Evolutionary conservation across 2,113 vertebrate species (phyloP), one percentile per base, ranked within the genome.

Genomic region (Odontophorus gujanensis): DNA sequence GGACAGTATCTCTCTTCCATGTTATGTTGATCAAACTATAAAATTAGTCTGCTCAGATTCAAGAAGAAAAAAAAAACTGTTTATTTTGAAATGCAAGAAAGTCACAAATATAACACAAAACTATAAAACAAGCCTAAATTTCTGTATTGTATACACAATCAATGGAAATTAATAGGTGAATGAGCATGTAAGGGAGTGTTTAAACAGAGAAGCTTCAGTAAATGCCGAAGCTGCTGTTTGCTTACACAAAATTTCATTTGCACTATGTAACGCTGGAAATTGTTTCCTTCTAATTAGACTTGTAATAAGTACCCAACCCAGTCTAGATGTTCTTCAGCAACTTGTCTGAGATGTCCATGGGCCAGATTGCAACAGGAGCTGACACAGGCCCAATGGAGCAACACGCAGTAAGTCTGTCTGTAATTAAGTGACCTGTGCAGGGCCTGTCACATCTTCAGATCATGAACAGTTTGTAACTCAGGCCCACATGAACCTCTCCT

Each of bases 261-360:
- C 55, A 78, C 30, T 28, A 28, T 57, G 67, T 94, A 96, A 95
- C 81, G 59, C 59, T 30, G 79, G 58, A 94, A 95, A 97, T 94
- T 89, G 76, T 55, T 95, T 92, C 85, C 90, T 96, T 93, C 80
- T 94, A 91, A 96, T 93, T 96, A 95, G 67, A 48, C 48, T 77
- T 80, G 51, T 92, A 96, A 94, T 86, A 93, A 50, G 73, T 43
- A 92, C 97, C 93, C 95, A 96, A 25, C 94, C 96, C 92, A 93
- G 93, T 84, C 63, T 90, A 88, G 85, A 38, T 94, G 55, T 85
- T 93, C 92, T 95, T 85, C 90, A 89, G 83, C 62, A 90, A 89
- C 86, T 91, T 94, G 76, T 90, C 82, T 85, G 63, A 90, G 92
- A 80, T 80, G 83, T 87, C 79, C 6, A 3, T 75, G 34, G 32